Conservation (phyloP, 1,140 invertebrate species). For the Lasioglossum baleicum region DNA sequence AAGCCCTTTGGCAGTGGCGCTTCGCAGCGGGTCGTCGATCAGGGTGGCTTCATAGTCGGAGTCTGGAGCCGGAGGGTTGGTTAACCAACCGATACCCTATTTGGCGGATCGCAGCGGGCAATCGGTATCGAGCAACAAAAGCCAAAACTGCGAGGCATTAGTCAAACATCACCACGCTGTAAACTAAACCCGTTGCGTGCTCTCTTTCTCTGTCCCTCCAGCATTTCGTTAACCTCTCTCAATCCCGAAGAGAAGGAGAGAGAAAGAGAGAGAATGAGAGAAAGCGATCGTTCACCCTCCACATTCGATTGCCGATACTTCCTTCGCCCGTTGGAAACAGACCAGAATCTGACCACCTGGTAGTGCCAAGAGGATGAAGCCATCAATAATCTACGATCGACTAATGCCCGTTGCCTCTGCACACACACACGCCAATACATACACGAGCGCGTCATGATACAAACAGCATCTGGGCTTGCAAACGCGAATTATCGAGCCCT, state of each 20-base stretch:
- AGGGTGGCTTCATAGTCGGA: slow-evolving; percentile 32
- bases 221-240: neutral
- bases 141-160: slow-evolving; percentile 68
- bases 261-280: too few relatives aligned
- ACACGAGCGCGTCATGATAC: slow-evolving; percentile 46
- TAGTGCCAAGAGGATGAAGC: slow-evolving; percentile 67
- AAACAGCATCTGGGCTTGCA: slow-evolving; percentile 64
- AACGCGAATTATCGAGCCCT: slow-evolving; percentile 45
- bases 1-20: slow-evolving; percentile 11
- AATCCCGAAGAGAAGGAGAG: neutral
- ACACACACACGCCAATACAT: neutral
- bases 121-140: slow-evolving; percentile 52
- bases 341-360: slow-evolving; percentile 66
- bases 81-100: slow-evolving; percentile 51
- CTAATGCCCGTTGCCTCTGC: slow-evolving; percentile 32
- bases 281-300: slow-evolving; percentile 25
- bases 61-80: slow-evolving; percentile 51
- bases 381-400: slow-evolving; percentile 72
- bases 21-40: slow-evolving; percentile 47
- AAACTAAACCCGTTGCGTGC: slow-evolving; percentile 54
- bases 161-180: slow-evolving; percentile 70
- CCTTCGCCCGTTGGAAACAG: slow-evolving; percentile 36
- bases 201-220: slow-evolving; percentile 8
- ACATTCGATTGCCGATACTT: slow-evolving; percentile 42
- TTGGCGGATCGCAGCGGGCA: slow-evolving; percentile 54